Evolutionary conservation across 2,113 vertebrate genomes (phyloP), one percentile per base, ranked within the genome.

Genomic region (Drymodes brunneopygia): DNA sequence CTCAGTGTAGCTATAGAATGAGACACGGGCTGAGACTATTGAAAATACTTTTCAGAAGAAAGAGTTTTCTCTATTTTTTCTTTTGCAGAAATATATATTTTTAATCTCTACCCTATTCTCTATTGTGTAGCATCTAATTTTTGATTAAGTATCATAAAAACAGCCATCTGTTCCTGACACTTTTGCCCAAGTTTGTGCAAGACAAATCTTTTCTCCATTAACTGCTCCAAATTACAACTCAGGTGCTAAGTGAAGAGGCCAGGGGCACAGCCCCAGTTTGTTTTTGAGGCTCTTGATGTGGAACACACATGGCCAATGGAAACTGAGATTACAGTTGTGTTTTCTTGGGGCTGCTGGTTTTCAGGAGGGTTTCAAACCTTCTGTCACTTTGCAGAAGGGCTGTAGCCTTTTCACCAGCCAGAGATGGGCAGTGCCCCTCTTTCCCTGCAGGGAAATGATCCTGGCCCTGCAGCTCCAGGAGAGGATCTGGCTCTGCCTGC

Each of bases 51-150:
- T 22, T 44, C 51, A 83, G 36, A 88, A 67, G 19, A 65, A 74
- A 82, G 62, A 0, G 0, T 28, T 23, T 18, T 5, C 7, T 18
- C 2, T 10, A 14, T 11, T n/a, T 23, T 17, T 35, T 31, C 7
- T n/a, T 61, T 56, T 65, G 5, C 67, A 48, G 35, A 67, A 47
- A 35, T 33, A 7, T 4, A n/a, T n/a, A n/a, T 14, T n/a, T 61
- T 40, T 51, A 22, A 31, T 56, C 21, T 67, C 19, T 64, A 8
- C 6, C 11, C 5, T 85, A 13, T 50, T 80, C 29, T 86, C n/a
- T 83, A 27, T 14, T 31, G 19, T 54, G 16, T 16, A 89, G 10
- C 47, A 81, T 31, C 8, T 48, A 64, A 70, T 70, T 87, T 87
- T 71, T 31, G 6, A 33, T 48, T 47, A 61, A 58, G 10, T 57